Evolutionary conservation across 2,113 vertebrate genomes (phyloP), one percentile per base, ranked within the genome.

Genomic region (Myotis lucifugus): DNA sequence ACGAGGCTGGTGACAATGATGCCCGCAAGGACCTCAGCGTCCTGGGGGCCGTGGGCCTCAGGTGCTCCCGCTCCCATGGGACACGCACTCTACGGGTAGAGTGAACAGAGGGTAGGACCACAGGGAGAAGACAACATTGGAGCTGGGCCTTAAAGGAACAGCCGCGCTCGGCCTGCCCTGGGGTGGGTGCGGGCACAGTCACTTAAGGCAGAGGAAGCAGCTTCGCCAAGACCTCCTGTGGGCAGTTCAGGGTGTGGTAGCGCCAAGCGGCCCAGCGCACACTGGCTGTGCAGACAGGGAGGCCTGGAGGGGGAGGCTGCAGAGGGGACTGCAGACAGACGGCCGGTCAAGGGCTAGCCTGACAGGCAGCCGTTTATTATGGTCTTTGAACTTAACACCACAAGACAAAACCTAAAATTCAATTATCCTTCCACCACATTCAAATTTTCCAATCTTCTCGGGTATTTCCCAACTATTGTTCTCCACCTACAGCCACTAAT

Each of bases 261-360:
- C 3, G 1, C 18, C 2, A 7, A 11, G n/a, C 0, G 2, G 61
- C 27, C 23, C 25, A 10, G 23, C 12, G 12, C 27, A 11, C 2
- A 1, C 18, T 13, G 40, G 46, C 17, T 13, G 2, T 11, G 23
- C 15, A 32, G n/a, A 4, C 5, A 1, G 13, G 46, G 12, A 34
- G 9, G 21, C 5, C 27, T 42, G 46, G 6, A 9, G 25, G 13
- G 15, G 5, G 8, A 27, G 23, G 17, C 32, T 32, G 34, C 23
- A 18, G 37, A 79, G 32, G 42, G 1, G 21, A 6, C 11, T 52
- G 18, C 23, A 64, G 48, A 6, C 67, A 23, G 14, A 40, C 10
- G 18, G 70, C 14, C 5, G 46, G 79, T 27, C n/a, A 10, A 27
- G n/a, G 67, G 48, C 78, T 50, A 12, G 6, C 3, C 40, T 73